These are phyloP conservation scores for Cephus cinctus DNA, from an alignment of 1,140 invertebrate species.

Conservation along the genomic window DNA sequence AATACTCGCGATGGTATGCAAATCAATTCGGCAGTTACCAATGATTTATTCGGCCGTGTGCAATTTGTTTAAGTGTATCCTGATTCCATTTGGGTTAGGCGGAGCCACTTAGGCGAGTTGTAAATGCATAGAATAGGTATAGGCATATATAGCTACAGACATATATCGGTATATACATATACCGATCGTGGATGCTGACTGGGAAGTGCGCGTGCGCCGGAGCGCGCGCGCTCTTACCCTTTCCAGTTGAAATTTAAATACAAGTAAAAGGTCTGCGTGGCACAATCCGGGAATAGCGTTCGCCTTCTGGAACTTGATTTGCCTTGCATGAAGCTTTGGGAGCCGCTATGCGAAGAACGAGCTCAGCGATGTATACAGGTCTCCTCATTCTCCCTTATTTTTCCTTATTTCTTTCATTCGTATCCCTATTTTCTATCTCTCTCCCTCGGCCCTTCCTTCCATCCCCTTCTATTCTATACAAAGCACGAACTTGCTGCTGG, in stretches of 20 bases:
- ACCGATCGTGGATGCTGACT: no score
- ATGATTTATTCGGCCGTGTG: conserved; percentile 48
- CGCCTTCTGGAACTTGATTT: conserved; percentile 47
- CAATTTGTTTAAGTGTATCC: conserved; percentile 57
- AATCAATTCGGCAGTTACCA: conserved; percentile 48
- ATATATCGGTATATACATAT: no score
- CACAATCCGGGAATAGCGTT: conserved; percentile 41
- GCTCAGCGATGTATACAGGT: conserved; percentile 29
- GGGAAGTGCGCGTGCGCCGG: not conserved
- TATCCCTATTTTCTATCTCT: conserved; percentile 6
- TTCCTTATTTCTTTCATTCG: conserved; percentile 13
- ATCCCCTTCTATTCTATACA: no score
- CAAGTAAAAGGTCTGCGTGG: conserved; percentile 46
- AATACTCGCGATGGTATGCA: conserved; percentile 36
- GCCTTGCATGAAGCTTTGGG: conserved; percentile 53
- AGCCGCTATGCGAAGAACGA: conserved; percentile 29
- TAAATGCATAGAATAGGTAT: conserved; percentile 21
- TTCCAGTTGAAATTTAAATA: conserved; percentile 47
- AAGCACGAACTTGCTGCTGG: no score
- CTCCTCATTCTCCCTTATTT: conserved; percentile 1
- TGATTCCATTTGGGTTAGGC: conserved; percentile 47
- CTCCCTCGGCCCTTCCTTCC: conserved; percentile 15
- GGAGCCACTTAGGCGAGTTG: conserved; percentile 29
- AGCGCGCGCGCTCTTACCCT: conserved; percentile 34
- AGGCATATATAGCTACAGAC: conserved; percentile 9